Conservation (phyloP, 2,888 invertebrate species). For the Baccha elongata region DNA sequence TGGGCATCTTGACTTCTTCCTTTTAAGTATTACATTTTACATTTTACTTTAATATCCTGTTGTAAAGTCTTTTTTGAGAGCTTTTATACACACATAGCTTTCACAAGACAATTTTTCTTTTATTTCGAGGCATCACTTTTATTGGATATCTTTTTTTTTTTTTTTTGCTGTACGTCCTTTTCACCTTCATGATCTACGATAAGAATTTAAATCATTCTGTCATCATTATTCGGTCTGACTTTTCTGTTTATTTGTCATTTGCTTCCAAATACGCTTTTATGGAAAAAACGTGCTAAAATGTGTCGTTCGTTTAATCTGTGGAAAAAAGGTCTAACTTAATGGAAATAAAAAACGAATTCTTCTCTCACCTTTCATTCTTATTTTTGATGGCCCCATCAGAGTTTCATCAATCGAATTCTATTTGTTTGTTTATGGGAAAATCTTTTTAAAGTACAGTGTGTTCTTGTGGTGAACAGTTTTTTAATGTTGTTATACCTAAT, state of each 20-base stretch:
- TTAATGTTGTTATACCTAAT: too few species aligned
- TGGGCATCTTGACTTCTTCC: slow-evolving; percentile 1
- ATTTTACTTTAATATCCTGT: not conserved
- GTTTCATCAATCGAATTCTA: too few species aligned
- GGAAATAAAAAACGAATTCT: slow-evolving; percentile 7
- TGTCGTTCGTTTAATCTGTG: slow-evolving; percentile 1
- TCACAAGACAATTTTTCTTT: slow-evolving; percentile 9
- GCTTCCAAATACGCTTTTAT: not conserved
- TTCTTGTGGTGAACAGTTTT: too few species aligned
- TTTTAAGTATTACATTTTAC: slow-evolving; percentile 31
- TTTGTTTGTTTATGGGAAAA: too few species aligned
- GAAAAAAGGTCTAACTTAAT: not conserved
- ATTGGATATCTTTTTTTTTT: too few species aligned
- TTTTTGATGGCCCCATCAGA: too few species aligned
- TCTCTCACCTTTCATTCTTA: not conserved
- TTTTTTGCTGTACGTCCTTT: slow-evolving; percentile 25
- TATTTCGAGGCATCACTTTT: not conserved
- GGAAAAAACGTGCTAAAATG: not conserved
- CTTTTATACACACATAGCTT: not conserved
- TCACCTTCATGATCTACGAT: slow-evolving; percentile 10
- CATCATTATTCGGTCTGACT: slow-evolving; percentile 27
- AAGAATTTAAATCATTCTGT: slow-evolving; percentile 48
- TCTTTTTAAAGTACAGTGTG: too few species aligned
- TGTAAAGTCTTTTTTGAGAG: not conserved
- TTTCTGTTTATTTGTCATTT: slow-evolving; percentile 23